These are phyloP conservation scores for Psittacula echo DNA, from an alignment of 2,797 vertebrate species.

Conservation along the genomic window DNA sequence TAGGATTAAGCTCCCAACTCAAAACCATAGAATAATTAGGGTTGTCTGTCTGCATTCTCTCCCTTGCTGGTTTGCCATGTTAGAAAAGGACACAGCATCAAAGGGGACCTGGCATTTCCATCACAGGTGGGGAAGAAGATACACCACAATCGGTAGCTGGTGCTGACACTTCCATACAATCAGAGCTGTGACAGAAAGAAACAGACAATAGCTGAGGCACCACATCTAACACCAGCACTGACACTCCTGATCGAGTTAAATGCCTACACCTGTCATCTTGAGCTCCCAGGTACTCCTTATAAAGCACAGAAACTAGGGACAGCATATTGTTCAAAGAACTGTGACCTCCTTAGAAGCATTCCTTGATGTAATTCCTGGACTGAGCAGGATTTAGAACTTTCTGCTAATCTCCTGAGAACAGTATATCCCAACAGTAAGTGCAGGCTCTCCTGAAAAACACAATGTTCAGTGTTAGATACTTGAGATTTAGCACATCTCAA, in stretches of 20 bases:
- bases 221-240: neutral
- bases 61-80: neutral
- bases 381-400: neutral
- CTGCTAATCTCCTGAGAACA: fast-evolving
- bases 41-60: neutral
- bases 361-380: neutral
- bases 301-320: fast-evolving
- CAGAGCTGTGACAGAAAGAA: neutral
- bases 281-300: neutral
- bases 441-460: neutral
- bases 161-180: neutral
- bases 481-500: neutral
- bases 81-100: neutral
- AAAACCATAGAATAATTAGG: neutral
- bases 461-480: neutral
- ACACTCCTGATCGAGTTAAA: neutral
- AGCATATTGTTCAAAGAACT: neutral
- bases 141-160: neutral
- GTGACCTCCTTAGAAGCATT: neutral
- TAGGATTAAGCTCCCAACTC: neutral
- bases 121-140: neutral
- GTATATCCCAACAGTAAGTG: neutral
- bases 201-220: neutral
- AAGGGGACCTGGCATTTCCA: neutral
- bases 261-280: fast-evolving